These are phyloP conservation scores for Lepus townsendii DNA, from an alignment of 2,797 vertebrate species.

Conservation along the genomic window DNA sequence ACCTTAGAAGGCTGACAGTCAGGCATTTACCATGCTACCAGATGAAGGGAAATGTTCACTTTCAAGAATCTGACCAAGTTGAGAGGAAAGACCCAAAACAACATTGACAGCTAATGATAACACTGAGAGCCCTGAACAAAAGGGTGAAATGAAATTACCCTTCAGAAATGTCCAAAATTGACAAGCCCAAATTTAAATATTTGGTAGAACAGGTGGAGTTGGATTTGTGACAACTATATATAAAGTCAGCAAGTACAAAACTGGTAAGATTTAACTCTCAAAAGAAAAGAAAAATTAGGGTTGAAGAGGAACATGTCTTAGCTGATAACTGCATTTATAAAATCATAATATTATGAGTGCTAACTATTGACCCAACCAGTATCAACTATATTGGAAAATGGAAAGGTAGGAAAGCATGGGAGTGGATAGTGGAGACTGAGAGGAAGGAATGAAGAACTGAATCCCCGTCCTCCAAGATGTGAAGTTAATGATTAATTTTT, in stretches of 20 bases:
- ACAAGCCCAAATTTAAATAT: not conserved
- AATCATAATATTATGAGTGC: not conserved
- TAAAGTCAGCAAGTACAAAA: not conserved
- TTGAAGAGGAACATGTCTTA: not conserved
- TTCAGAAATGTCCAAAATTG: not conserved
- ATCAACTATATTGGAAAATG: not conserved
- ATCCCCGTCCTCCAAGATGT: not conserved
- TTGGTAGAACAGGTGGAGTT: not conserved
- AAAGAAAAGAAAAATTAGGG: not conserved
- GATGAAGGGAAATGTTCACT: not conserved
- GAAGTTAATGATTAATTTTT: not conserved
- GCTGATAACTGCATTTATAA: not conserved
- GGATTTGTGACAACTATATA: not conserved
- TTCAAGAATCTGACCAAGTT: not conserved
- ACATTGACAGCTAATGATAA: not conserved
- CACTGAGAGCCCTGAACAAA: not conserved
- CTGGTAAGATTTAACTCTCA: not conserved
- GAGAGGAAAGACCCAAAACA: not conserved
- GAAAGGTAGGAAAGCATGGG: not conserved
- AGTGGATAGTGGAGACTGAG: not conserved
- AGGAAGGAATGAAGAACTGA: not conserved
- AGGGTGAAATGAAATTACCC: not conserved
- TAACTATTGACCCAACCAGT: not conserved
- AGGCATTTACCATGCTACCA: not conserved
- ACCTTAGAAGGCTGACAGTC: not conserved